Evolutionary conservation across 2,888 invertebrate species (phyloP).

Genomic region (Unio delphinus): DNA sequence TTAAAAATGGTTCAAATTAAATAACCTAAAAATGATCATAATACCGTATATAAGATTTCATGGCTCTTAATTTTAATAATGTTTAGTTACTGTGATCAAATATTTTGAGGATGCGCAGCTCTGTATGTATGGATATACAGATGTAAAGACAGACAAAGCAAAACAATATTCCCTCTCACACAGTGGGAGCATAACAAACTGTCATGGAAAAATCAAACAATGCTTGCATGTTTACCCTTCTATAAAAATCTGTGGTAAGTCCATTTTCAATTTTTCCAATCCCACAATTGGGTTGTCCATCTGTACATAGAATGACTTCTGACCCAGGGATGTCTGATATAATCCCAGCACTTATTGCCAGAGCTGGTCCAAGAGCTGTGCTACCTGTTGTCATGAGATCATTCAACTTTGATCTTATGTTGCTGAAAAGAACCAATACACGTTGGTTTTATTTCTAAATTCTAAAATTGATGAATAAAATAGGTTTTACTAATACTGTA

Average conservation of each 20-base stretch:
- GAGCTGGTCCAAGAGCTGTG: conserved; percentile 64
- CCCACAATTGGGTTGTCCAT: conserved; percentile 63
- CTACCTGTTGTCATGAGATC: conserved; percentile 37
- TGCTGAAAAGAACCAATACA: conserved; percentile 21
- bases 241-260: conserved; percentile 30
- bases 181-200: too few species aligned
- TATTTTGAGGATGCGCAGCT: too few species aligned
- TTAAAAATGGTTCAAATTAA: too few species aligned
- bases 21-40: too few species aligned
- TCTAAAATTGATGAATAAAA: not conserved
- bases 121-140: too few species aligned
- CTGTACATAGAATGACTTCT: conserved; percentile 66
- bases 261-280: conserved; percentile 35
- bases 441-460: not conserved
- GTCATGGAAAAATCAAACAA: too few species aligned
- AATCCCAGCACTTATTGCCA: conserved; percentile 56
- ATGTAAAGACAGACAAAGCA: too few species aligned
- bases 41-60: too few species aligned
- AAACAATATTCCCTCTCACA: too few species aligned
- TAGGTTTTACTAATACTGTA: not conserved
- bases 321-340: conserved; percentile 48
- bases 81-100: too few species aligned
- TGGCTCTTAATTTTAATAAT: too few species aligned
- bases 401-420: conserved; percentile 35
- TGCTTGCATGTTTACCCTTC: conserved; percentile 24